Percentiles rank a stretch among this genome's conserved stretches.
Evolutionary conservation across 2,113 vertebrate genomes (phyloP).

Genomic region (Gorsachius goisagi): DNA sequence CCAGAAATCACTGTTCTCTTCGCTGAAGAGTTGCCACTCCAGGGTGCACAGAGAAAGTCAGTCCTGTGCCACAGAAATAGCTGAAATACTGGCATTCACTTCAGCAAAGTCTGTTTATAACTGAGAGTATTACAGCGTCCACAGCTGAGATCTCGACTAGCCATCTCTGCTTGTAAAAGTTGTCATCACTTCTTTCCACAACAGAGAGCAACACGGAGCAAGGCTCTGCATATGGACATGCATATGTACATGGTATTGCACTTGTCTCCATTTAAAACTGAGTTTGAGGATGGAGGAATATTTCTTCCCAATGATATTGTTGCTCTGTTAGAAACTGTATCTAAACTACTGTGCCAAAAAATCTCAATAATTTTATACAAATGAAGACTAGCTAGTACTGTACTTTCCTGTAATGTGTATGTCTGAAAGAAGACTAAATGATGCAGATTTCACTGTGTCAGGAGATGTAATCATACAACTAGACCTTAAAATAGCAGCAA

Average conservation of each 20-base stretch:
- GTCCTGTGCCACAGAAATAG: not conserved
- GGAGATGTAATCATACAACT: not conserved
- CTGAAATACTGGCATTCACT: not conserved
- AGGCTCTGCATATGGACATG: not conserved
- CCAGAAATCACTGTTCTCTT: conserved; percentile 30
- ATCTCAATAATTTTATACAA: conserved; percentile 25
- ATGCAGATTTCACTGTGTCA: not conserved
- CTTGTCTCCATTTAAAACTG: conserved; percentile 31
- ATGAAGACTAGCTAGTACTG: not conserved
- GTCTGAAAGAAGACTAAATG: not conserved
- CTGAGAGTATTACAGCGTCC: not conserved
- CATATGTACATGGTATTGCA: not conserved
- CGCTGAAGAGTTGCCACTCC: not conserved
- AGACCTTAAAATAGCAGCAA: not conserved
- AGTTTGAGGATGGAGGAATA: conserved; percentile 4
- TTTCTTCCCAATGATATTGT: not conserved
- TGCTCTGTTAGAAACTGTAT: conserved; percentile 32
- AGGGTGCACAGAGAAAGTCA: not conserved
- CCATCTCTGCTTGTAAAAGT: conserved; percentile 55
- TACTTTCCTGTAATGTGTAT: not conserved
- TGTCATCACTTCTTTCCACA: conserved; percentile 2
- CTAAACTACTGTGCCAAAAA: conserved; percentile 39
- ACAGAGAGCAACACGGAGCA: not conserved
- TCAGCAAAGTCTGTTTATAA: not conserved
- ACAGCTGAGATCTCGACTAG: conserved; percentile 29